phyloP scores from a whole-genome alignment of 1,140 invertebrate species.

The Dendroctonus ponderosae region DNA sequence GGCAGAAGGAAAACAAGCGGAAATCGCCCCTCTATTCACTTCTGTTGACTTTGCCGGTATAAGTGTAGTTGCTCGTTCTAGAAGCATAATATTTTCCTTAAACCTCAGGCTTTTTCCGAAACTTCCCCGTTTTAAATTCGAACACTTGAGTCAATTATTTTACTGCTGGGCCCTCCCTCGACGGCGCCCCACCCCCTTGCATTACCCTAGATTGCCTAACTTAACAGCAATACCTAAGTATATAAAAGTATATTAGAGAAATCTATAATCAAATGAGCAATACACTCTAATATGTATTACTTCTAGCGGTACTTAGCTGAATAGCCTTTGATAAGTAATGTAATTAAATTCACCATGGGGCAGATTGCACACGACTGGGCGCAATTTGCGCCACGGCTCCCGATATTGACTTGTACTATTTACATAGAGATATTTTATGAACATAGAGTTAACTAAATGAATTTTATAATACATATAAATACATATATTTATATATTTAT shows the following conservation, averaged over 20 bases:
- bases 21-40: too few relatives aligned
- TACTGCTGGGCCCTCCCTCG: too few relatives aligned
- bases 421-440: slow-evolving; percentile 32
- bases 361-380: neutral
- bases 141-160: too few relatives aligned
- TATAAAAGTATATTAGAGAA: slow-evolving; percentile 41
- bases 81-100: slow-evolving; percentile 1
- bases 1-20: neutral
- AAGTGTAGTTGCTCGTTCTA: too few relatives aligned
- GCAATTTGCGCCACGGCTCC: neutral
- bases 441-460: slow-evolving; percentile 24
- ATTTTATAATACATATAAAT: slow-evolving; percentile 15
- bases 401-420: slow-evolving; percentile 25
- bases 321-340: slow-evolving; percentile 24
- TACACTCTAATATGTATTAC: slow-evolving; percentile 26
- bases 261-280: slow-evolving; percentile 49
- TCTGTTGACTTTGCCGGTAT: neutral
- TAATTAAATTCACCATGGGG: neutral
- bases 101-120: neutral
- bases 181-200: too few relatives aligned
- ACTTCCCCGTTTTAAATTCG: neutral
- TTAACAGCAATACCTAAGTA: slow-evolving; percentile 54
- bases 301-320: slow-evolving; percentile 21
- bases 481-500: too few relatives aligned
- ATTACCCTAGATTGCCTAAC: slow-evolving; percentile 6